Conservation (phyloP, 2,113 vertebrate species). For the Odontesthes bonariensis region DNA sequence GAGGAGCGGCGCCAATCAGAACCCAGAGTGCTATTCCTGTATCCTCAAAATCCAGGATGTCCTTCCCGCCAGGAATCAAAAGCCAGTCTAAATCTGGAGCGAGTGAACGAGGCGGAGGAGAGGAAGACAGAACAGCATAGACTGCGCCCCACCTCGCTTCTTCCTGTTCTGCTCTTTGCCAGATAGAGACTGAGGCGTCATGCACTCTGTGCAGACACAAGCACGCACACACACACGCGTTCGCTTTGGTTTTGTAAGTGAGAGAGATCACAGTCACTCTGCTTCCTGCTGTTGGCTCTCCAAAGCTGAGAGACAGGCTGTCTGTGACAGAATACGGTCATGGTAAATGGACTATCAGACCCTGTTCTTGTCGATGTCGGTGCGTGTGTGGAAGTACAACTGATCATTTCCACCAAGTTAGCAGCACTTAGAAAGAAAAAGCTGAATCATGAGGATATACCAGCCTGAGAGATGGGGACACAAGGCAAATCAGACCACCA, state of each 20-base stretch:
- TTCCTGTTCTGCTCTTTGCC: constrained; percentile 79
- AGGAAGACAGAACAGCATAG: constrained; percentile 65
- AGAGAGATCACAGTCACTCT: constrained; percentile 56
- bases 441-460: not conserved
- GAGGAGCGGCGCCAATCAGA: constrained; percentile 34
- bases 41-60: constrained; percentile 70
- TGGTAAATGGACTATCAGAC: not conserved
- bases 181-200: constrained; percentile 68
- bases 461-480: not conserved
- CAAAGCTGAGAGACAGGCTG: constrained; percentile 47
- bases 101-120: constrained; percentile 60
- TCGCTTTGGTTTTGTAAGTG: constrained; percentile 66
- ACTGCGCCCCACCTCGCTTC: constrained; percentile 67
- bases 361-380: not conserved
- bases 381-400: not conserved
- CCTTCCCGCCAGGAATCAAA: constrained; percentile 69
- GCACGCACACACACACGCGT: constrained; percentile 28
- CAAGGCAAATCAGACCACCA: constrained; percentile 5
- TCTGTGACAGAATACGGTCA: constrained; percentile 29
- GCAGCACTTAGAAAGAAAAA: not conserved
- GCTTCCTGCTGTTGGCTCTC: constrained; percentile 71
- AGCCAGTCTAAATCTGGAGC: constrained; percentile 58
- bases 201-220: constrained; percentile 57
- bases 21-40: constrained; percentile 47
- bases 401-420: not conserved